Evolutionary conservation across 2,797 vertebrate species (phyloP).

Genomic region (Sebastes nivosus): DNA sequence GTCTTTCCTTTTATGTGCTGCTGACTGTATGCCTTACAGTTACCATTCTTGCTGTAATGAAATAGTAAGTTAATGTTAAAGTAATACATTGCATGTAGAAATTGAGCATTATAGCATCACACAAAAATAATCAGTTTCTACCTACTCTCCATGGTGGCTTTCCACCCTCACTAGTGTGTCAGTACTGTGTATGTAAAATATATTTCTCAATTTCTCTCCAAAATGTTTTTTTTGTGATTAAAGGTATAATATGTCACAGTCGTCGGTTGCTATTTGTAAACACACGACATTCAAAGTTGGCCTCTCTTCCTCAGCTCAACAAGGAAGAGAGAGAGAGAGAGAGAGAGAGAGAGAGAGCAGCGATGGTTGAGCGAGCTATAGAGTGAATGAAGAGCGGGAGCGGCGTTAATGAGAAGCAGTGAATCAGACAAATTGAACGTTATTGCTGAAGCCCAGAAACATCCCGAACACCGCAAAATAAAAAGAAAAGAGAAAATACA

Average conservation of each 20-base stretch:
- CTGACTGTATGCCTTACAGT: not conserved
- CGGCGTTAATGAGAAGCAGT: too few species aligned
- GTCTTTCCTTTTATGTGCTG: not conserved
- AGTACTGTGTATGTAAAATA: not conserved
- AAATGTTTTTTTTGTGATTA: not conserved
- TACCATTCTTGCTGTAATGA: not conserved
- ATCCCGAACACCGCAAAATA: too few species aligned
- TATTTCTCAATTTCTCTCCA: not conserved
- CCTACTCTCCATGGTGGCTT: not conserved
- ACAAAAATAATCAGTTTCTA: not conserved
- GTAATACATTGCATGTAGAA: not conserved
- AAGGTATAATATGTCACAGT: not conserved
- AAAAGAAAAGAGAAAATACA: too few species aligned
- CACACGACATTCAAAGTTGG: too few species aligned
- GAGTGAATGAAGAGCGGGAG: too few species aligned
- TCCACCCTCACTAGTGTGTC: not conserved
- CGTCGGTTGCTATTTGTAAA: too few species aligned
- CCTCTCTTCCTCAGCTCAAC: too few species aligned
- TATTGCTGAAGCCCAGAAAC: too few species aligned
- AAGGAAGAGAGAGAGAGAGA: too few species aligned
- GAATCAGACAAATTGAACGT: too few species aligned
- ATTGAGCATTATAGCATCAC: not conserved
- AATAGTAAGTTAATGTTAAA: not conserved
- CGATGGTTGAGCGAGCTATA: too few species aligned
- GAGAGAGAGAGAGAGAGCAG: too few species aligned